A percentile compares a stretch with the other conserved stretches of the same genome.
phyloP scores from a whole-genome alignment of 2,888 invertebrate species.

The Aphrophora alni region DNA sequence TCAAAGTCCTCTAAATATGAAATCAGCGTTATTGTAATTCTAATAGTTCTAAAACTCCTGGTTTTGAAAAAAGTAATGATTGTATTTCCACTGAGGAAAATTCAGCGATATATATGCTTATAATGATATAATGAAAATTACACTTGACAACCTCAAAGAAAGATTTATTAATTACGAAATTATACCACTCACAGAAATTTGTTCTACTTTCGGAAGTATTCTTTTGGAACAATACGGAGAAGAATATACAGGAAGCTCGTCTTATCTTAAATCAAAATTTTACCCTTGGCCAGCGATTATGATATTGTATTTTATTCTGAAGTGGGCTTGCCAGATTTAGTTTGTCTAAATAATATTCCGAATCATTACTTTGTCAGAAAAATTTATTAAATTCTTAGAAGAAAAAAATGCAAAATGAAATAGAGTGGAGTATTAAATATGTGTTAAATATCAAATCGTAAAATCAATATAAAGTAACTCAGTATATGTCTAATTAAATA shows the following conservation, averaged over 20 bases:
- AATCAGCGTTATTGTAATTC: neutral
- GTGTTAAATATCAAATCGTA: too few relatives aligned
- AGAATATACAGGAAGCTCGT: neutral
- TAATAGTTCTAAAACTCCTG: neutral
- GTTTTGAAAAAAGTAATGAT: neutral
- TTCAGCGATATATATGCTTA: neutral
- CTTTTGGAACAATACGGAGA: neutral
- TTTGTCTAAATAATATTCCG: too few relatives aligned
- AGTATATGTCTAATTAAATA: too few relatives aligned
- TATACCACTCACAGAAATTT: neutral
- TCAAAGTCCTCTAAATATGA: neutral
- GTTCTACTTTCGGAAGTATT: neutral
- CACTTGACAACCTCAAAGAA: neutral
- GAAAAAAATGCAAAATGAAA: neutral
- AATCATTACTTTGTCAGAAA: neutral
- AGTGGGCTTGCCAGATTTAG: neutral
- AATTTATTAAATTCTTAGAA: neutral
- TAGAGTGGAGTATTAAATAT: neutral
- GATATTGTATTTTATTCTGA: neutral
- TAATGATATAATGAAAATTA: neutral
- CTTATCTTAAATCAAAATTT: neutral
- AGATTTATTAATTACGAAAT: neutral
- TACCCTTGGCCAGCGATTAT: neutral
- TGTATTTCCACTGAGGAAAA: neutral
- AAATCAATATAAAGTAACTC: too few relatives aligned